Evolutionary conservation across 2,113 vertebrate genomes (phyloP).

Genomic region (Steatornis caripensis): DNA sequence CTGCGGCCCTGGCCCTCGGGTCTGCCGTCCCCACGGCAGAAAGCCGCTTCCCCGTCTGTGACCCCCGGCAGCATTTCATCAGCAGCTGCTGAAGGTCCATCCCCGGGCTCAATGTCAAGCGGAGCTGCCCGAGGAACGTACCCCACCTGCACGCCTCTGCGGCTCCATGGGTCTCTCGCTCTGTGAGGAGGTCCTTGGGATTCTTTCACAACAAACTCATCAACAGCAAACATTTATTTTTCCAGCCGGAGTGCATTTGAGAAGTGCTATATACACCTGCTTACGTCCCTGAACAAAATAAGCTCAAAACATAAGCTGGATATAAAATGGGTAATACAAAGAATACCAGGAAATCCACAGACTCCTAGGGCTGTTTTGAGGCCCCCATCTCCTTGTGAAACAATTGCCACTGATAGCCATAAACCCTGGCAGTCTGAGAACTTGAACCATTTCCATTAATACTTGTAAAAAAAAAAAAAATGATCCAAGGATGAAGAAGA

Average conservation of each 20-base stretch:
- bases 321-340: neutral
- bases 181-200: neutral
- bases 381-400: neutral
- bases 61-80: neutral
- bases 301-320: neutral
- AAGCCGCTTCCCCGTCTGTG: fast-evolving
- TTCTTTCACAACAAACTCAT: neutral
- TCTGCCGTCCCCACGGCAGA: fast-evolving
- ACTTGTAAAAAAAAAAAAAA: neutral
- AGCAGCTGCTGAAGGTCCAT: neutral
- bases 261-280: neutral
- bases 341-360: neutral
- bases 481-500: neutral
- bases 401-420: neutral
- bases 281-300: neutral
- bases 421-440: neutral
- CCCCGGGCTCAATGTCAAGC: neutral
- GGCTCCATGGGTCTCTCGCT: neutral
- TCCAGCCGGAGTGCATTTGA: fast-evolving
- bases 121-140: neutral
- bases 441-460: neutral
- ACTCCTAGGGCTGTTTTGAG: neutral
- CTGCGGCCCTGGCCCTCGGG: fast-evolving
- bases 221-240: neutral
- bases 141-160: fast-evolving